Conservation (phyloP, 1,140 invertebrate genomes). For the Nomia melanderi region DNA sequence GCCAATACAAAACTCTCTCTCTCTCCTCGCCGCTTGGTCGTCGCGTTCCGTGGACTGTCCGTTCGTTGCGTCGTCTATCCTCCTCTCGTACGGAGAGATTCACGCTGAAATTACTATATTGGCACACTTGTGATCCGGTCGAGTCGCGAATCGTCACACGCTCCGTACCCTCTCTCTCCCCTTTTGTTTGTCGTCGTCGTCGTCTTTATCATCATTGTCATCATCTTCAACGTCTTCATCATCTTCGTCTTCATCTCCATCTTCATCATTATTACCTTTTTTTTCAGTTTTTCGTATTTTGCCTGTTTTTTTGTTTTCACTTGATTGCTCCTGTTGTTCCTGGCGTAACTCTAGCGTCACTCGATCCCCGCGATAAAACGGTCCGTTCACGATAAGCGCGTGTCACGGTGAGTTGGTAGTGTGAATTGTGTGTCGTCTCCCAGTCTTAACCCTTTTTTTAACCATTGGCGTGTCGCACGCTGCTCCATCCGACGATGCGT, state of each 20-base stretch:
- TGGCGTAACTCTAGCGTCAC: slow-evolving; percentile 58
- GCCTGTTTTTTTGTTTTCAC: slow-evolving; percentile 27
- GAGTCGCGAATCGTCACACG: slow-evolving; percentile 49
- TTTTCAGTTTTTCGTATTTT: slow-evolving; percentile 36
- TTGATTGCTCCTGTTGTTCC: not conserved
- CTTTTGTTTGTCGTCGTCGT: not conserved
- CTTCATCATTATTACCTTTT: slow-evolving; percentile 29
- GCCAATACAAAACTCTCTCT: not conserved
- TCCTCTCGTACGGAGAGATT: not conserved
- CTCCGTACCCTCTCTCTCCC: slow-evolving; percentile 37
- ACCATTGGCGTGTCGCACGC: slow-evolving; percentile 50
- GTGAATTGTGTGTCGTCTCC: slow-evolving; percentile 48
- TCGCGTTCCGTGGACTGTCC: not conserved
- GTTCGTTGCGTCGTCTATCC: not conserved
- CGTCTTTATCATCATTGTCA: slow-evolving; percentile 27
- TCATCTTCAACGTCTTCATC: too few relatives aligned
- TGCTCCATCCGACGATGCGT: slow-evolving; percentile 39
- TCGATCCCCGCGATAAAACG: slow-evolving; percentile 67
- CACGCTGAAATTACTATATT: slow-evolving; percentile 40
- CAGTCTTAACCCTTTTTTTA: slow-evolving; percentile 35
- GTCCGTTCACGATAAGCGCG: slow-evolving; percentile 60
- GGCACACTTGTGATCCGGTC: slow-evolving; percentile 52
- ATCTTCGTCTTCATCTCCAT: slow-evolving; percentile 12
- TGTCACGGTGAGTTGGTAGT: slow-evolving; percentile 53
- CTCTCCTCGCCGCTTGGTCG: not conserved